phyloP scores from a whole-genome alignment of 2,797 vertebrate genomes.

The Onychomys torridus region DNA sequence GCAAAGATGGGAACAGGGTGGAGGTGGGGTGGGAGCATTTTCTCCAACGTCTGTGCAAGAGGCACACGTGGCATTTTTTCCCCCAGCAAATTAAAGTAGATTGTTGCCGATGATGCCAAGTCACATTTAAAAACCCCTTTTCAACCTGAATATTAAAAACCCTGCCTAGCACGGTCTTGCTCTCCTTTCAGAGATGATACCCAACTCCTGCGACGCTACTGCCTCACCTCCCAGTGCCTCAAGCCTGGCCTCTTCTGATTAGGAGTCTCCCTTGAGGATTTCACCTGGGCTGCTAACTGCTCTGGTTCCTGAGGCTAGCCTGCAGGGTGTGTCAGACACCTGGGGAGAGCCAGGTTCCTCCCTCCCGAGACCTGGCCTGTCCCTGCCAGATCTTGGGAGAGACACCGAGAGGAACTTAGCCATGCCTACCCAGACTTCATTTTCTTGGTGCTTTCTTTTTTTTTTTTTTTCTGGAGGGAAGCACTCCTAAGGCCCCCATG shows the following conservation, averaged over 20 bases:
- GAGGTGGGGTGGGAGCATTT: neutral
- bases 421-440: neutral
- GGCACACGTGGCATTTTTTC: slow-evolving; percentile 17
- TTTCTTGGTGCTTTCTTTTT: neutral
- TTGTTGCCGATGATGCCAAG: slow-evolving; percentile 62
- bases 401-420: neutral
- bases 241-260: slow-evolving; percentile 51
- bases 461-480: neutral
- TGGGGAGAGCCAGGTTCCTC: neutral
- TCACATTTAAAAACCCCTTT: slow-evolving; percentile 61
- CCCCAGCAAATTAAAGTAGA: slow-evolving; percentile 66
- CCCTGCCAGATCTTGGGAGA: neutral
- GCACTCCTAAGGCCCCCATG: neutral
- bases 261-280: slow-evolving; percentile 6
- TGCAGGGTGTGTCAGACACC: slow-evolving; percentile 39
- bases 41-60: slow-evolving; percentile 42
- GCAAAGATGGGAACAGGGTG: neutral
- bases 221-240: neutral
- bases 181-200: slow-evolving; percentile 49
- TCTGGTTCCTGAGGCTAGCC: slow-evolving; percentile 69
- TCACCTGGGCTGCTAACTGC: neutral
- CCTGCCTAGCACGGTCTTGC: slow-evolving; percentile 19
- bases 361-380: neutral
- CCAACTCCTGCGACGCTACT: neutral
- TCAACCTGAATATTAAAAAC: slow-evolving; percentile 74